phyloP scores from a whole-genome alignment of 1,140 invertebrate species.

The Xylocopa sonorina region DNA sequence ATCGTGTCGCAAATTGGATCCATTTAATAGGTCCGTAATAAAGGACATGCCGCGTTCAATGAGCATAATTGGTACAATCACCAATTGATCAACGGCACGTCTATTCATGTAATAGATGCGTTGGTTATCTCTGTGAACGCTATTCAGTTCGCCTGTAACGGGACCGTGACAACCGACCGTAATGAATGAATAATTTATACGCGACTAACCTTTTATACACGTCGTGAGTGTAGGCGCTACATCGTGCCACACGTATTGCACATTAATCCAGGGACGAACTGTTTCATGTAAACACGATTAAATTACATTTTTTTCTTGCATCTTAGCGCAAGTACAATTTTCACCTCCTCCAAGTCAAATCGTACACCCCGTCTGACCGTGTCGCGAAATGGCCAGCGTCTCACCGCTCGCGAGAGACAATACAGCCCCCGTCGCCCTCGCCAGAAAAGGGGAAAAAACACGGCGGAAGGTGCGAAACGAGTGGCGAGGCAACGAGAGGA shows the following conservation, averaged over 20 bases:
- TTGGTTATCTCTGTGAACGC: background rate
- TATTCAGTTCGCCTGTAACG: background rate
- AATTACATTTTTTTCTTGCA: no score
- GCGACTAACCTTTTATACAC: conserved; percentile 2
- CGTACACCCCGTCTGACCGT: no score
- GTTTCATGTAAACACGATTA: no score
- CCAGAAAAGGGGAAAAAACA: background rate
- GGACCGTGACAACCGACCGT: background rate
- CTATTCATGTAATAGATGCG: conserved; percentile 8
- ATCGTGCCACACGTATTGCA: no score
- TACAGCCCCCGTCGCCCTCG: no score
- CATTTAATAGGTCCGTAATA: conserved; percentile 11
- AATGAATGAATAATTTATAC: conserved; percentile 1
- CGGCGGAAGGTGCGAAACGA: background rate
- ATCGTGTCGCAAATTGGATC: background rate
- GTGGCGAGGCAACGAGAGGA: background rate
- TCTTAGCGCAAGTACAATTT: no score
- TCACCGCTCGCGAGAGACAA: no score
- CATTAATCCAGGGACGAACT: no score
- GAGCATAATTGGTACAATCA: conserved; percentile 20
- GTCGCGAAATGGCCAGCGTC: no score
- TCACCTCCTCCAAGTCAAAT: no score
- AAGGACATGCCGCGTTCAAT: background rate
- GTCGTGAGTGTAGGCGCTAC: no score
- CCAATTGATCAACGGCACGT: conserved; percentile 20